Percentiles rank a stretch among this genome's conserved stretches.
phyloP scores from a whole-genome alignment of 2,888 invertebrate genomes.

The Noctua pronuba region DNA sequence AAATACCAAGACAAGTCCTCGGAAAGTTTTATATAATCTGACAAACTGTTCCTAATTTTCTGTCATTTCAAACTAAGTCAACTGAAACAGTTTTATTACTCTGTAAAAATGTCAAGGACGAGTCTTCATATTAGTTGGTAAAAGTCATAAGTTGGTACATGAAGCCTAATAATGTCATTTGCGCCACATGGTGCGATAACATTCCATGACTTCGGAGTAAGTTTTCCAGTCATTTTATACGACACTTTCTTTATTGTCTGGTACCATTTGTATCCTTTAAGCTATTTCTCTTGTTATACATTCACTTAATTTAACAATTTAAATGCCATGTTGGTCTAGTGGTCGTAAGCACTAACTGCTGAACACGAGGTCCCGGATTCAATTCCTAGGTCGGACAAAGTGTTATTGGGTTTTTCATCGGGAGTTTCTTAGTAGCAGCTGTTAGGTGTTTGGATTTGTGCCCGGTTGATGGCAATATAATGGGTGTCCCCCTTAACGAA shows the following conservation, averaged over 20 bases:
- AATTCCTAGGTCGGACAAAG: background rate
- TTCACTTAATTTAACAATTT: background rate
- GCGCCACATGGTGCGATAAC: constrained; percentile 37
- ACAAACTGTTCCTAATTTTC: background rate
- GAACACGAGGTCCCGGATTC: background rate
- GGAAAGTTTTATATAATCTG: background rate
- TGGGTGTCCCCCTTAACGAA: too few species aligned
- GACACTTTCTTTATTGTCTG: constrained; percentile 28
- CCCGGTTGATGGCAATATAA: background rate
- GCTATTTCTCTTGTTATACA: background rate
- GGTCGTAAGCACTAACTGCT: background rate
- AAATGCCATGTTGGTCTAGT: background rate
- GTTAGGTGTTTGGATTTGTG: background rate
- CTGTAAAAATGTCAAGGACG: constrained; percentile 18
- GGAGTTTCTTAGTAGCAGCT: background rate
- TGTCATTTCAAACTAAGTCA: background rate
- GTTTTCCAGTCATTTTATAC: constrained; percentile 33
- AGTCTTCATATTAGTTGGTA: constrained; percentile 51
- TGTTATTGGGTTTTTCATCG: background rate
- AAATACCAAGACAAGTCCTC: background rate
- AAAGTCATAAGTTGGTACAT: constrained; percentile 26
- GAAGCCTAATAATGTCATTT: constrained; percentile 44
- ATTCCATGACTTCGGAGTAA: constrained; percentile 22
- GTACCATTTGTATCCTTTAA: constrained; percentile 3
- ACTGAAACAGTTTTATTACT: background rate